Conservation (phyloP, 1,140 invertebrate genomes). For the Drosophila auraria region DNA sequence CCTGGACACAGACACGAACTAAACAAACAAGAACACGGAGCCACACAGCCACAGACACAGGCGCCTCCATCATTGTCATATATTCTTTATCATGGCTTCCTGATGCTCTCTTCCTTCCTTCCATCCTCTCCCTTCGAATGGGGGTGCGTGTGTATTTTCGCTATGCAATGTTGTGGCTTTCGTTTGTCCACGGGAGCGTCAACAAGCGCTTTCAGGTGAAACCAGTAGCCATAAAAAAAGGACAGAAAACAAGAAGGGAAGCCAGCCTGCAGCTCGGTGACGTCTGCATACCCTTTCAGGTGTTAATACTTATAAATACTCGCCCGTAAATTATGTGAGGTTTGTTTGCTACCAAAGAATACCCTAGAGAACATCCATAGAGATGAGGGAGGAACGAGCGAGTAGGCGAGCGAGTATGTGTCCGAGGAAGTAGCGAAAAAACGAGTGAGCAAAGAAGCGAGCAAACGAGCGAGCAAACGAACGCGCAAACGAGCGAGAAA, state of each 20-base stretch:
- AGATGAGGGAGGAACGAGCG: no score
- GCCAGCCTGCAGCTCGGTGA: background rate
- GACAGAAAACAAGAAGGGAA: background rate
- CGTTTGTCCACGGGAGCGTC: constrained; percentile 19
- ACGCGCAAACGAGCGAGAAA: no score
- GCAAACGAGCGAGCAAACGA: background rate
- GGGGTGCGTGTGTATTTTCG: constrained; percentile 20
- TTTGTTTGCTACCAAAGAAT: no score
- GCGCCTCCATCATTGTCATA: constrained; percentile 34
- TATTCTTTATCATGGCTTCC: constrained; percentile 45
- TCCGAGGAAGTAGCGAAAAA: background rate
- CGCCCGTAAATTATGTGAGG: no score
- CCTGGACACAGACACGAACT: constrained; percentile 28
- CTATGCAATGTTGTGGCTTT: constrained; percentile 40
- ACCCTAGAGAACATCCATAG: no score
- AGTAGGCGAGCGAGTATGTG: background rate
- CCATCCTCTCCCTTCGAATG: background rate
- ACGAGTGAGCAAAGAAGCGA: background rate
- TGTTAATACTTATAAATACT: background rate
- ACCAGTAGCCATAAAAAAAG: constrained; percentile 14
- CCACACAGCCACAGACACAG: constrained; percentile 22
- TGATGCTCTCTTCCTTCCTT: constrained; percentile 18
- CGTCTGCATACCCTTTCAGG: background rate
- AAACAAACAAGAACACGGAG: constrained; percentile 17
- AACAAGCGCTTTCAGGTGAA: constrained; percentile 32